phyloP scores from a whole-genome alignment of 2,113 vertebrate species.

The Uropsilus gracilis region DNA sequence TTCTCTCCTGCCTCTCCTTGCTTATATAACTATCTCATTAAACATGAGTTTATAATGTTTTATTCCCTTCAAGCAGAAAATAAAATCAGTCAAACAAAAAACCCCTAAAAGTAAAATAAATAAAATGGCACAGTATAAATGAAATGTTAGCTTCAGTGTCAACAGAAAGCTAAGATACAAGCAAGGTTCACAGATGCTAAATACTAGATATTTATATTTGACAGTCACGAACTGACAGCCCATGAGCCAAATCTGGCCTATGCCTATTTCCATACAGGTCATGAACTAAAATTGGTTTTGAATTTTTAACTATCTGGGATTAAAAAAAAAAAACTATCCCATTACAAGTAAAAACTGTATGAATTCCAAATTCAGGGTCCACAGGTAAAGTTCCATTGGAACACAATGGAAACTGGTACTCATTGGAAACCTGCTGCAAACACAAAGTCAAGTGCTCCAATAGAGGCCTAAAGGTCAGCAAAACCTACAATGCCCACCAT shows the following conservation, averaged over 20 bases:
- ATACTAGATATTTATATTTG: background rate
- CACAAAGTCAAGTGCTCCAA: background rate
- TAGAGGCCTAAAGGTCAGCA: background rate
- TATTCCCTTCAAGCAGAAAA: background rate
- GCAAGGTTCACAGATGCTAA: background rate
- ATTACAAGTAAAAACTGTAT: background rate
- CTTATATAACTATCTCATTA: constrained; percentile 38
- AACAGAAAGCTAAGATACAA: background rate
- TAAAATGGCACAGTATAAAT: background rate
- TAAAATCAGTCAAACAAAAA: constrained; percentile 14
- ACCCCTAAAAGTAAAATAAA: constrained; percentile 26
- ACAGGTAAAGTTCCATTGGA: background rate
- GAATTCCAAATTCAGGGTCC: background rate
- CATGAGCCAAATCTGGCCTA: background rate
- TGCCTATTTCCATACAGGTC: background rate
- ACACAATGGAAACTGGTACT: too few relatives aligned
- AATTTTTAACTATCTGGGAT: background rate
- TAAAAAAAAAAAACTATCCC: background rate
- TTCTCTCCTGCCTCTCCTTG: background rate
- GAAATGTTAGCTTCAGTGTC: background rate
- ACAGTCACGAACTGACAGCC: background rate
- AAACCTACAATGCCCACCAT: background rate
- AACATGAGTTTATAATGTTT: background rate
- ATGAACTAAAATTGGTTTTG: constrained; percentile 27
- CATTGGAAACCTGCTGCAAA: background rate